These are phyloP conservation scores for Pterocles burchelli DNA, from an alignment of 2,113 vertebrate species.

Conservation along the genomic window DNA sequence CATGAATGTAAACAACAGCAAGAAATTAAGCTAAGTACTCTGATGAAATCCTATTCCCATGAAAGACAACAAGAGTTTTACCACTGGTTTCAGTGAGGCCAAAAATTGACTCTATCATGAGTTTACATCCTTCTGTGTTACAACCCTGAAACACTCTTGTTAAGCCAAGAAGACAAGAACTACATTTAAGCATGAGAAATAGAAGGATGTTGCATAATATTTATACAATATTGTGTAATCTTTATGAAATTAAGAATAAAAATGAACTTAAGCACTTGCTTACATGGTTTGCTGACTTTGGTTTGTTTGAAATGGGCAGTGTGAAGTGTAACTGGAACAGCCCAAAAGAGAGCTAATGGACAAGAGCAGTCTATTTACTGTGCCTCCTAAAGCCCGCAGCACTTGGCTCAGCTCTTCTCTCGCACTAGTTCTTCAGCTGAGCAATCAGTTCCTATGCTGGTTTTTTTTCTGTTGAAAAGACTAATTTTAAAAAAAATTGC, in stretches of 20 bases:
- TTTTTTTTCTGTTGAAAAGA: neutral
- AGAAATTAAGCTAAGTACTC: neutral
- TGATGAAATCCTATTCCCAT: neutral
- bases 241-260: neutral
- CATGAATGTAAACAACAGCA: neutral
- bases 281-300: neutral
- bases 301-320: neutral
- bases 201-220: neutral
- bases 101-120: neutral
- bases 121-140: neutral
- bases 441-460: neutral
- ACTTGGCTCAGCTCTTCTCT: neutral
- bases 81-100: neutral
- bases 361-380: neutral
- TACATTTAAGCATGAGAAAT: neutral
- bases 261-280: neutral
- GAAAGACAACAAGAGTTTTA: neutral
- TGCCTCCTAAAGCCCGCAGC: rapidly evolving
- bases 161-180: neutral
- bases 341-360: neutral
- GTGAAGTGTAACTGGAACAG: neutral
- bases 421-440: neutral
- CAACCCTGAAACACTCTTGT: neutral
- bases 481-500: neutral
- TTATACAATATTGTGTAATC: neutral